Percentiles rank a stretch among this genome's conserved stretches.
These are phyloP conservation scores for Drosophila orosa DNA, from an alignment of 1,140 invertebrate genomes.

Conservation along the genomic window DNA sequence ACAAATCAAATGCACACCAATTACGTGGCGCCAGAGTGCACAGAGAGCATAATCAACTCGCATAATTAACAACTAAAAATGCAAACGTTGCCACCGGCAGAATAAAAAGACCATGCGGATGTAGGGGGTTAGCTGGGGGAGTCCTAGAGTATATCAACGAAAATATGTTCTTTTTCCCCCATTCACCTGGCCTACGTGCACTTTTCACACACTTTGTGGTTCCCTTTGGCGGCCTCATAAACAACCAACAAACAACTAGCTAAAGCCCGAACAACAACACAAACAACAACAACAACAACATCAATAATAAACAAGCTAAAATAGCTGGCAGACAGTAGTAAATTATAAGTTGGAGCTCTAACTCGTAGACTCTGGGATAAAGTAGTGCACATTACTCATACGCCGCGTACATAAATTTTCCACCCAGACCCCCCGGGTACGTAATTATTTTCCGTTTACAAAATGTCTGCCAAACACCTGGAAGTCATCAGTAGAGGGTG, in stretches of 20 bases:
- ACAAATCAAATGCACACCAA: conserved; percentile 82
- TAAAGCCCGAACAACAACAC: conserved; percentile 43
- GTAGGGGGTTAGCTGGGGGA: neutral
- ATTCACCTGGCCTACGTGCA: conserved; percentile 54
- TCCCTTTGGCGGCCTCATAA: conserved; percentile 61
- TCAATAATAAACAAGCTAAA: conserved; percentile 64
- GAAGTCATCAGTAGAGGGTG: conserved; percentile 29
- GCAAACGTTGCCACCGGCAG: conserved; percentile 49
- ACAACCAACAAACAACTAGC: conserved; percentile 58
- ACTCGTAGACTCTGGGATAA: conserved; percentile 57
- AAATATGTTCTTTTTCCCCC: conserved; percentile 59
- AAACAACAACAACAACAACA: conserved; percentile 39
- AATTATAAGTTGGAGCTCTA: conserved; percentile 75
- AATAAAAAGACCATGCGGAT: conserved; percentile 28
- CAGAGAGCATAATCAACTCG: conserved; percentile 79
- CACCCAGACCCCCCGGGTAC: conserved; percentile 41
- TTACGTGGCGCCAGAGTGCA: conserved; percentile 78
- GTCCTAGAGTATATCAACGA: conserved; percentile 58
- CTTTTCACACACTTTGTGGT: conserved; percentile 80
- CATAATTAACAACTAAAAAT: conserved; percentile 83
- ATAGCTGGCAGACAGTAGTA: conserved; percentile 77
- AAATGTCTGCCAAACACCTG: conserved; percentile 69
- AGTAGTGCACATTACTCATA: conserved; percentile 78
- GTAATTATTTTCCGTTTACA: conserved; percentile 82
- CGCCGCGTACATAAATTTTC: conserved; percentile 75